Evolutionary conservation across 1,140 invertebrate genomes (phyloP).

Genomic region (Coptotermes formosanus): DNA sequence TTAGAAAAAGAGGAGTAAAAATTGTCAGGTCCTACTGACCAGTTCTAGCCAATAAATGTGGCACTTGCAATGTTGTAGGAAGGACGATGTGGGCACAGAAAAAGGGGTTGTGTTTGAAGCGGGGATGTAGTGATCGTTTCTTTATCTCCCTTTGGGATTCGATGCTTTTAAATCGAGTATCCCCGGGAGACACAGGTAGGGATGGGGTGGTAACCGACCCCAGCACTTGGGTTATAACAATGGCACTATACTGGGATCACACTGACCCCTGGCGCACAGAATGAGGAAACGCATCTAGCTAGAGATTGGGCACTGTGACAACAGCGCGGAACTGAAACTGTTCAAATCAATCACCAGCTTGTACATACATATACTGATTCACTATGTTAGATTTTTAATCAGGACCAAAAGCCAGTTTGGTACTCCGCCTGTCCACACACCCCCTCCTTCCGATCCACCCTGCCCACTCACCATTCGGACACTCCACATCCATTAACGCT

Average conservation of each 20-base stretch:
- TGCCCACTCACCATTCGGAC: no score
- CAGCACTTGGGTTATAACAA: neutral
- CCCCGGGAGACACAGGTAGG: neutral
- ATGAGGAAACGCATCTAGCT: neutral
- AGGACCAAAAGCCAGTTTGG: neutral
- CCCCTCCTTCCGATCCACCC: no score
- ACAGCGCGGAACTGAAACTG: neutral
- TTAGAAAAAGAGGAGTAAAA: neutral
- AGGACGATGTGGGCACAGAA: neutral
- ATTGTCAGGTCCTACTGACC: neutral
- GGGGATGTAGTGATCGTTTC: neutral
- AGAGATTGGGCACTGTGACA: neutral
- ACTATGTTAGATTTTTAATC: conserved; percentile 6
- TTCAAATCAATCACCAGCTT: neutral
- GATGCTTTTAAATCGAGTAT: conserved; percentile 19
- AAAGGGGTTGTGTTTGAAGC: neutral
- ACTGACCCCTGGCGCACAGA: neutral
- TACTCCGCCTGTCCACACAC: neutral
- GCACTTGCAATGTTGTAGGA: conserved; percentile 11
- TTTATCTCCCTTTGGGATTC: conserved; percentile 15
- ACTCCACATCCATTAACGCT: neutral
- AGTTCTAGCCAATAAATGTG: neutral
- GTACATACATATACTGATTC: neutral
- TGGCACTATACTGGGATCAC: neutral
- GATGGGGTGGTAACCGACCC: neutral